Percentiles rank a stretch among this genome's conserved stretches.
phyloP scores from a whole-genome alignment of 1,140 invertebrate genomes.

The Rhynchophorus ferrugineus region DNA sequence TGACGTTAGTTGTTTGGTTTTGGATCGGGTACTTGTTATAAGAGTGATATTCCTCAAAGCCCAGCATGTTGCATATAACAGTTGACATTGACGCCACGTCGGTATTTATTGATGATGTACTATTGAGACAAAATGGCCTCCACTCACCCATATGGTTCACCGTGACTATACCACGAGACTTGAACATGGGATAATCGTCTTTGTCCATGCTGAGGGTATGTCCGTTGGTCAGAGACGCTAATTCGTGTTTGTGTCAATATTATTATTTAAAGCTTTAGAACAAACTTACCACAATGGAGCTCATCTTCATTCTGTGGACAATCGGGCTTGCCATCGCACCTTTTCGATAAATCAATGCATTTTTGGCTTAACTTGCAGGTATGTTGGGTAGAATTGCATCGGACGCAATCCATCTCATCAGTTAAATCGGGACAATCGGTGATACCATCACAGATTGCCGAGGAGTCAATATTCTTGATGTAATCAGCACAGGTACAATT shows the following conservation, averaged over 20 bases:
- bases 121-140: slow-evolving; percentile 52
- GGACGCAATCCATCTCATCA: slow-evolving; percentile 49
- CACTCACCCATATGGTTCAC: slow-evolving; percentile 50
- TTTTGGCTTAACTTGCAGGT: slow-evolving; percentile 49
- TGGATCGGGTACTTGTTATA: slow-evolving; percentile 26
- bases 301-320: slow-evolving; percentile 65
- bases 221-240: slow-evolving; percentile 59
- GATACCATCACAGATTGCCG: slow-evolving; percentile 68
- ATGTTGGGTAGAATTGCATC: slow-evolving; percentile 49
- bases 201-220: slow-evolving; percentile 48
- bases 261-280: slow-evolving; percentile 7
- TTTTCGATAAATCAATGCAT: slow-evolving; percentile 50
- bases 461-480: slow-evolving; percentile 45
- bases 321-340: slow-evolving; percentile 55
- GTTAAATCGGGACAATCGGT: slow-evolving; percentile 65
- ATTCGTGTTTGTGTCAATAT: slow-evolving; percentile 25
- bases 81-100: slow-evolving; percentile 37
- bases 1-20: slow-evolving; percentile 18
- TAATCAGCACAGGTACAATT: slow-evolving; percentile 67
- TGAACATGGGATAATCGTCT: slow-evolving; percentile 50
- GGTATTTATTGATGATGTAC: slow-evolving; percentile 25
- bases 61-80: slow-evolving; percentile 53
- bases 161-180: slow-evolving; percentile 52
- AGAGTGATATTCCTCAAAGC: slow-evolving; percentile 45
- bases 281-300: slow-evolving; percentile 55